A percentile compares a stretch with the other conserved stretches of the same genome.
Evolutionary conservation across 2,797 vertebrate genomes (phyloP).

Genomic region (Alosa sapidissima): DNA sequence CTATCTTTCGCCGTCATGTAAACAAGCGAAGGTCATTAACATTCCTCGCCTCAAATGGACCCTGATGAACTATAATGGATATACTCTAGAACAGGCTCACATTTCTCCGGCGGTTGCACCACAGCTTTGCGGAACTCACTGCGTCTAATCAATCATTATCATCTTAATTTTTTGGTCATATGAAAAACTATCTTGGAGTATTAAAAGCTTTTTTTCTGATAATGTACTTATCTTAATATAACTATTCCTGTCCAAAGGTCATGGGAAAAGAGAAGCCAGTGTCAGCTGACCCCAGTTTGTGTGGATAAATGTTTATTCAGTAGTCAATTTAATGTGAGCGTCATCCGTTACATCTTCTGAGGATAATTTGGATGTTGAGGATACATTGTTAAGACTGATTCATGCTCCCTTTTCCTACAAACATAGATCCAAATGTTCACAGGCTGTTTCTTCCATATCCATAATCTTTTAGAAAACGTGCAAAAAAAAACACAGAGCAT

Average conservation of each 20-base stretch:
- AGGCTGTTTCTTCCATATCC: too few species aligned
- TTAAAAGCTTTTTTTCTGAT: background rate
- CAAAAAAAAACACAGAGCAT: too few species aligned
- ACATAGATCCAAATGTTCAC: too few species aligned
- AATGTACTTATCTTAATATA: background rate
- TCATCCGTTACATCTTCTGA: background rate
- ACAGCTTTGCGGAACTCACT: background rate
- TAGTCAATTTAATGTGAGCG: background rate
- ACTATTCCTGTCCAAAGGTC: background rate
- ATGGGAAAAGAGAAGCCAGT: background rate
- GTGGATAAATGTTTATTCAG: background rate
- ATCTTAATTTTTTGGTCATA: background rate
- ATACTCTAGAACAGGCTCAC: slow-evolving; percentile 29
- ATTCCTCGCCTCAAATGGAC: slow-evolving; percentile 72
- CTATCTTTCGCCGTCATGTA: slow-evolving; percentile 51
- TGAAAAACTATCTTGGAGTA: background rate
- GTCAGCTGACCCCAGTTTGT: background rate
- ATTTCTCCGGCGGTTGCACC: background rate
- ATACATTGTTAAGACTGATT: background rate
- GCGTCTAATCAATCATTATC: background rate
- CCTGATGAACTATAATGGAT: slow-evolving; percentile 50
- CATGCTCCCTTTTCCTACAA: too few species aligned
- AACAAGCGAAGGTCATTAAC: slow-evolving; percentile 70
- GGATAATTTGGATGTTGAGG: background rate
- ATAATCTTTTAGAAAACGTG: too few species aligned